phyloP scores from a whole-genome alignment of 1,140 invertebrate genomes.

The Pseudachorutes palmiensis region DNA sequence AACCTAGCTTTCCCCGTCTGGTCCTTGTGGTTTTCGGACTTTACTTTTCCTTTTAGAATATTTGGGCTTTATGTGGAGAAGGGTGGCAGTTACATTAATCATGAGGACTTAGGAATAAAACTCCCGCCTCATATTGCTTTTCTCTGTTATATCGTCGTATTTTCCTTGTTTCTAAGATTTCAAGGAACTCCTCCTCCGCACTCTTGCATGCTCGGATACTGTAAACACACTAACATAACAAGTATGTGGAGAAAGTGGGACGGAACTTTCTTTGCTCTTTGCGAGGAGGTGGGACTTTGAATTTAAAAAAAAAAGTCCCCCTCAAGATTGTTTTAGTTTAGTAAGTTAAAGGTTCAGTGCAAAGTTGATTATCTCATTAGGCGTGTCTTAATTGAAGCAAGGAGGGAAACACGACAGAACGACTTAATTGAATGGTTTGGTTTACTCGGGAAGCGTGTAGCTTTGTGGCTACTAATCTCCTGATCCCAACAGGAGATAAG shows the following conservation, averaged over 20 bases:
- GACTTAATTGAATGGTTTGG: slow-evolving; percentile 36
- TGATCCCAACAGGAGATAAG: not conserved
- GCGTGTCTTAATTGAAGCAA: slow-evolving; percentile 35
- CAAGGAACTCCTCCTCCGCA: not conserved
- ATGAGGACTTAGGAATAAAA: slow-evolving; percentile 19
- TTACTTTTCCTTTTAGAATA: not conserved
- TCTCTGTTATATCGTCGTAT: no score
- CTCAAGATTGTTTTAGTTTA: not conserved
- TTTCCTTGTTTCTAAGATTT: no score
- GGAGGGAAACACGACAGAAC: slow-evolving; percentile 25
- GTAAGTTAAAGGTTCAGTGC: not conserved
- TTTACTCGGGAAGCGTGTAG: not conserved
- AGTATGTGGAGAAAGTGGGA: not conserved
- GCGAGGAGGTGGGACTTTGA: not conserved
- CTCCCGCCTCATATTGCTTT: no score
- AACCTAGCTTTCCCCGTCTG: not conserved
- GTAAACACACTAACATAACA: no score
- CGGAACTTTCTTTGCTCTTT: not conserved
- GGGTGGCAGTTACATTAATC: slow-evolving; percentile 14
- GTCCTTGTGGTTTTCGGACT: not conserved
- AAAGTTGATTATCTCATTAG: slow-evolving; percentile 37
- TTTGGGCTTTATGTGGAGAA: not conserved
- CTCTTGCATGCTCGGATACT: no score
- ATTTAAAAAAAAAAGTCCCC: not conserved
- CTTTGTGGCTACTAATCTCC: not conserved